phyloP scores from a whole-genome alignment of 2,888 invertebrate genomes.

The Entomobrya proxima region DNA sequence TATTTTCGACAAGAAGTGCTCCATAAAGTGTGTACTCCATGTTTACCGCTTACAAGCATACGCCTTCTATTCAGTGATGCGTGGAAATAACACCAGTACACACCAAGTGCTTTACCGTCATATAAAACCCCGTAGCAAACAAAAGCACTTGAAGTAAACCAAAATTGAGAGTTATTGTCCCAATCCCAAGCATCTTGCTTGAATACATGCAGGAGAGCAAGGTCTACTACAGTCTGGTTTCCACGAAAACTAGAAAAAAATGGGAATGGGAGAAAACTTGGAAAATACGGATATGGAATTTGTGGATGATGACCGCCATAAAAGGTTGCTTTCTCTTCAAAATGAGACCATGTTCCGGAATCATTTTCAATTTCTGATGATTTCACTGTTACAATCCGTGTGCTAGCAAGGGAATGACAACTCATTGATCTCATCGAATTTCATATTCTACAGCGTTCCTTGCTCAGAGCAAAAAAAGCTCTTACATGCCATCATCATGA shows the following conservation, averaged over 20 bases:
- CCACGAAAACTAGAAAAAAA: no score
- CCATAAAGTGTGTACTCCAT: no score
- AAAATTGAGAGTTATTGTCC: conserved; percentile 5
- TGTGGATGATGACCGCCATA: conserved; percentile 68
- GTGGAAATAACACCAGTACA: background rate
- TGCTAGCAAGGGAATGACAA: conserved; percentile 65
- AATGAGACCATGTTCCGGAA: conserved; percentile 68
- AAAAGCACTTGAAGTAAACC: conserved; percentile 15
- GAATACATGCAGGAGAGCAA: background rate
- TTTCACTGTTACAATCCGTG: conserved; percentile 60
- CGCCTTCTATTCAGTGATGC: background rate
- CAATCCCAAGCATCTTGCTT: background rate
- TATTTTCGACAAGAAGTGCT: background rate
- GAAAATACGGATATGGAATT: conserved; percentile 21
- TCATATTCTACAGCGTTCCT: conserved; percentile 54
- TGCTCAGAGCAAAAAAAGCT: background rate
- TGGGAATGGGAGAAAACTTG: background rate
- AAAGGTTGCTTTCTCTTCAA: conserved; percentile 71
- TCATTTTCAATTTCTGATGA: conserved; percentile 75
- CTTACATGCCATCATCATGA: background rate
- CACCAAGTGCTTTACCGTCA: no score
- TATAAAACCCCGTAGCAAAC: background rate
- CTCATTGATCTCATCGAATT: conserved; percentile 75
- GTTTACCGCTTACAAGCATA: background rate
- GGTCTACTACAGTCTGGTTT: no score